These are phyloP conservation scores for Odontophorus gujanensis DNA, from an alignment of 2,113 vertebrate genomes.

Conservation along the genomic window DNA sequence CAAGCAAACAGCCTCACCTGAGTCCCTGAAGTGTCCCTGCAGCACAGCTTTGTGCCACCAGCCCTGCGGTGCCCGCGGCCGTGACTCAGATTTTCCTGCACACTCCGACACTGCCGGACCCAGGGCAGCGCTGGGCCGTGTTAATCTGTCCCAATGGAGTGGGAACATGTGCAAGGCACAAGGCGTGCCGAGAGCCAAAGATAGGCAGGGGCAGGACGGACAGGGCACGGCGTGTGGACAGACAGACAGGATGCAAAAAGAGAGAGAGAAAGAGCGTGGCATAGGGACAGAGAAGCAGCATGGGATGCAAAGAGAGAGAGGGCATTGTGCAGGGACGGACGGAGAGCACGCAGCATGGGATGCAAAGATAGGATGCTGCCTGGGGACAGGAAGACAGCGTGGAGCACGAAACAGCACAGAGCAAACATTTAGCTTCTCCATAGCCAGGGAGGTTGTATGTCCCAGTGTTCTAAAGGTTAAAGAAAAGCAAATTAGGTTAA, in stretches of 20 bases:
- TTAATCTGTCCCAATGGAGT: constrained; percentile 44
- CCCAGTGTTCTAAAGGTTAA: not conserved
- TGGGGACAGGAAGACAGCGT: not conserved
- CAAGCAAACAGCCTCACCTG: not conserved
- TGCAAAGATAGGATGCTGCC: not conserved
- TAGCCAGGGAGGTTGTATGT: not conserved
- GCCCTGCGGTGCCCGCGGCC: not conserved
- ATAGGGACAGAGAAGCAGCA: not conserved
- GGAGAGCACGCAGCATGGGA: not conserved
- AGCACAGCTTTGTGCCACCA: not conserved
- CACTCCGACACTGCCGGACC: not conserved
- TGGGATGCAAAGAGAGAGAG: not conserved
- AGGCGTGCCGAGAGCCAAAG: constrained; percentile 33
- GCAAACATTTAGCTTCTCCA: not conserved
- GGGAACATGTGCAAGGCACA: constrained; percentile 52
- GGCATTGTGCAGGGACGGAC: not conserved
- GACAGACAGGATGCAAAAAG: not conserved
- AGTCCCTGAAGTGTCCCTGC: not conserved
- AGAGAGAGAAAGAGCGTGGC: not conserved
- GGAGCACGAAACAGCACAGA: not conserved
- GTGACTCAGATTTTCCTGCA: constrained; percentile 37
- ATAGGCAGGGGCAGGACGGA: not conserved
- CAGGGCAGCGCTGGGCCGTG: not conserved
- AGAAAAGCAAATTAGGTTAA: not conserved
- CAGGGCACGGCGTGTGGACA: not conserved